Evolutionary conservation across 2,797 vertebrate genomes (phyloP).

Genomic region (Falco biarmicus): DNA sequence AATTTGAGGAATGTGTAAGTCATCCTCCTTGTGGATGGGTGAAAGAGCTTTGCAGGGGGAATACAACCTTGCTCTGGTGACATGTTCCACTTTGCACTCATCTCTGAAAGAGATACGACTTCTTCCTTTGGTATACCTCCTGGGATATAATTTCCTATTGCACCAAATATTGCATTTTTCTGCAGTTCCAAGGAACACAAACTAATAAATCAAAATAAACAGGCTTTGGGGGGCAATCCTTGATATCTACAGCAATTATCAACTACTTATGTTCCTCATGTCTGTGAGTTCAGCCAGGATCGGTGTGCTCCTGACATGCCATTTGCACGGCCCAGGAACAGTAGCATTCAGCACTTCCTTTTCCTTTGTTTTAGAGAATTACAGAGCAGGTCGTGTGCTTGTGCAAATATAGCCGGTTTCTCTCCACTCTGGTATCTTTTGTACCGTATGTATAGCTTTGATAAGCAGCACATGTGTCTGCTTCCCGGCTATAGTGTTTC

Average conservation of each 20-base stretch:
- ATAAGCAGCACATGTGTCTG: conserved; percentile 63
- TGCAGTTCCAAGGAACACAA: background rate
- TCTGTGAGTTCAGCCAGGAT: background rate
- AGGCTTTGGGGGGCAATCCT: background rate
- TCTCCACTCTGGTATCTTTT: conserved; percentile 20
- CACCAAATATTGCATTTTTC: background rate
- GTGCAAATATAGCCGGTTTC: conserved; percentile 23
- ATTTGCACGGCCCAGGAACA: background rate
- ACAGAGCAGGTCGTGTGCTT: background rate
- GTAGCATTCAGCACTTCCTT: conserved; percentile 30
- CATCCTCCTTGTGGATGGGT: background rate
- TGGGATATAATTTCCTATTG: background rate
- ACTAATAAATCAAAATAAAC: background rate
- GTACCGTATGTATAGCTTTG: conserved; percentile 43
- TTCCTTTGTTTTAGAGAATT: conserved; percentile 57
- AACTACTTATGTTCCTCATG: background rate
- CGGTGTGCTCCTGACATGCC: background rate
- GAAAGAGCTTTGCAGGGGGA: background rate
- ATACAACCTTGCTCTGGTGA: background rate
- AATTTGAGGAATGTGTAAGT: background rate
- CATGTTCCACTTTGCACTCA: background rate
- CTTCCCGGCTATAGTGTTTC: conserved; percentile 40
- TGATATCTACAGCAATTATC: background rate
- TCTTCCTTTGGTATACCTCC: background rate
- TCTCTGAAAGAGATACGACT: background rate